Conservation (phyloP, 2,888 invertebrate species). For the Zaprionus bogoriensis region DNA sequence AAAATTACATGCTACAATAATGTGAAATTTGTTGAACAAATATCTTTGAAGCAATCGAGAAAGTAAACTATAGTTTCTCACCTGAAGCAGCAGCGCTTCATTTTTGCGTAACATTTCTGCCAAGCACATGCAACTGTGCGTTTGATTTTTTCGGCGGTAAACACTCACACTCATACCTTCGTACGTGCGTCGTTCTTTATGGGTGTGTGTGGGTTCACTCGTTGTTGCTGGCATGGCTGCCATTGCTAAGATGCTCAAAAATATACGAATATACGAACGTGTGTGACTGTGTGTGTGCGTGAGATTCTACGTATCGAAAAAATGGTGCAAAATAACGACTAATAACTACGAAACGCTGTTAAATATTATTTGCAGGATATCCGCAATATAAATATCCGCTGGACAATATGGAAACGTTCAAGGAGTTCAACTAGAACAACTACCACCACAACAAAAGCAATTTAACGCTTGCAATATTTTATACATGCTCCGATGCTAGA, state of each 20-base stretch:
- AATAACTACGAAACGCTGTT: constrained; percentile 67
- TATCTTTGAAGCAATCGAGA: constrained; percentile 11
- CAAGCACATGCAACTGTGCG: constrained; percentile 76
- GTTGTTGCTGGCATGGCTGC: constrained; percentile 65
- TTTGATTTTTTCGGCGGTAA: constrained; percentile 77
- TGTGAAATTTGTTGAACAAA: constrained; percentile 30
- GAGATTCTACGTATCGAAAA: constrained; percentile 80
- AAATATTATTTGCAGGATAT: constrained; percentile 66
- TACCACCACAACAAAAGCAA: constrained; percentile 39
- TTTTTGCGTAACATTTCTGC: constrained; percentile 67
- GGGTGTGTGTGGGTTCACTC: constrained; percentile 49
- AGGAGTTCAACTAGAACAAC: constrained; percentile 41
- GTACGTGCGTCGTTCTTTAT: constrained; percentile 56
- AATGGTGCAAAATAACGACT: constrained; percentile 81
- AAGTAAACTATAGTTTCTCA: constrained; percentile 31
- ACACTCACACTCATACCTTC: constrained; percentile 75
- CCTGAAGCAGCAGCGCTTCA: constrained; percentile 25
- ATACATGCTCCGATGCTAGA: constrained; percentile 47
- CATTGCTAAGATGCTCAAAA: constrained; percentile 62
- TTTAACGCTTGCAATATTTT: constrained; percentile 47
- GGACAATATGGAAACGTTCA: constrained; percentile 48
- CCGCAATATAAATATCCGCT: constrained; percentile 45
- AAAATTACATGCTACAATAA: constrained; percentile 44
- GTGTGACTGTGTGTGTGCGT: constrained; percentile 61
- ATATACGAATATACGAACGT: constrained; percentile 49